These are phyloP conservation scores for Carassius gibelio DNA, from an alignment of 2,113 vertebrate genomes.

Conservation along the genomic window DNA sequence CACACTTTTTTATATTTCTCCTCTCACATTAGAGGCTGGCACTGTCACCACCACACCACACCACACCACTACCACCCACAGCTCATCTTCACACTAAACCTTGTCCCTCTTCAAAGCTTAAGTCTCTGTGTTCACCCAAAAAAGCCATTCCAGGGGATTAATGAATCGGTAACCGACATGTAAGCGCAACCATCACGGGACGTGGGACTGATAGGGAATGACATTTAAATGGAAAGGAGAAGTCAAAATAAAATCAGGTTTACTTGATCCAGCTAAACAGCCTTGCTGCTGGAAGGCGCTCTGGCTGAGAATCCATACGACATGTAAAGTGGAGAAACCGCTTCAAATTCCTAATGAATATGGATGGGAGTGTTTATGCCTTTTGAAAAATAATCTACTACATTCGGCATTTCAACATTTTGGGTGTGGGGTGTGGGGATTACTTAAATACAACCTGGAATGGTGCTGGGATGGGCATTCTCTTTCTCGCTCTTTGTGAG, in stretches of 20 bases:
- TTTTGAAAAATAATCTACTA: constrained; percentile 70
- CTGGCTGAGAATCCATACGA: constrained; percentile 77
- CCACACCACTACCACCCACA: constrained; percentile 53
- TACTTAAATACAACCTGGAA: constrained; percentile 59
- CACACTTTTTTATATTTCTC: constrained; percentile 54
- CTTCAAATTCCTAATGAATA: constrained; percentile 77
- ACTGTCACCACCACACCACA: background rate
- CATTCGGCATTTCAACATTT: constrained; percentile 65
- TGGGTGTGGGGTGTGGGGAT: background rate
- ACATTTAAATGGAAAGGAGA: constrained; percentile 70
- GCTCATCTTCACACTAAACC: constrained; percentile 76
- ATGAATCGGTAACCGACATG: constrained; percentile 66
- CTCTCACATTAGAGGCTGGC: constrained; percentile 61
- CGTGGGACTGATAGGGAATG: constrained; percentile 68
- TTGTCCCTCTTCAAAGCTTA: constrained; percentile 77
- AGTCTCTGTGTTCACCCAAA: constrained; percentile 70
- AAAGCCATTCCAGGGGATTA: constrained; percentile 76
- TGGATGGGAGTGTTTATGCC: constrained; percentile 76
- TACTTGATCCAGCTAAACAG: constrained; percentile 74
- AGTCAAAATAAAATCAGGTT: constrained; percentile 78
- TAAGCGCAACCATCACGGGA: constrained; percentile 69
- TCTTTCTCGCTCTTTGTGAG: constrained; percentile 63
- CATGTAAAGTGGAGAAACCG: constrained; percentile 70
- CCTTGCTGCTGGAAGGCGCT: constrained; percentile 68
- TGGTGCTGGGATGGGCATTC: constrained; percentile 61